phyloP scores from a whole-genome alignment of 2,888 invertebrate genomes.

The Griposia aprilina region DNA sequence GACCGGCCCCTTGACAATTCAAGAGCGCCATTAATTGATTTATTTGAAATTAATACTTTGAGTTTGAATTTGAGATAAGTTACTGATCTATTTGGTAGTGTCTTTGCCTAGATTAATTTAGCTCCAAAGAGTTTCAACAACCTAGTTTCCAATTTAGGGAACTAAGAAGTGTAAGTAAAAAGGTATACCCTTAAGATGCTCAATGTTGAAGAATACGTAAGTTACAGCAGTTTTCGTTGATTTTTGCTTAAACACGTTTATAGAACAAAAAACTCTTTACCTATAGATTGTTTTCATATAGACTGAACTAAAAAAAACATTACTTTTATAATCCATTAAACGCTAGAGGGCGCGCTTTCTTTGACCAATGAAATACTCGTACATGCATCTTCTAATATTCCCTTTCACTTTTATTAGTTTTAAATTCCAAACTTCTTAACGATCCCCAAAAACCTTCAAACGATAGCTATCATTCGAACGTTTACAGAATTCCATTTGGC shows the following conservation, averaged over 20 bases:
- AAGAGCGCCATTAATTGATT: background rate
- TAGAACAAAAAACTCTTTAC: background rate
- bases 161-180: no score
- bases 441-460: conserved; percentile 29
- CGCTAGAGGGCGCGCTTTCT: background rate
- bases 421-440: conserved; percentile 23
- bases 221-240: background rate
- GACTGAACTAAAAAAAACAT: background rate
- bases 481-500: conserved; percentile 59
- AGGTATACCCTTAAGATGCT: background rate
- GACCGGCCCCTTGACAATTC: no score
- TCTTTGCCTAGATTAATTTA: no score
- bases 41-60: background rate
- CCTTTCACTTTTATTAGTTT: conserved; percentile 22
- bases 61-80: background rate
- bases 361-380: background rate
- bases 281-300: background rate
- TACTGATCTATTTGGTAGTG: background rate
- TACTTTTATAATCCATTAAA: background rate
- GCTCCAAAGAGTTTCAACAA: background rate
- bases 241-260: no score
- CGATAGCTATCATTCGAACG: conserved; percentile 54
- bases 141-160: background rate
- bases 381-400: background rate
- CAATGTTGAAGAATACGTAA: background rate